Conservation (phyloP, 2,888 invertebrate species). For the Thumatha senex region DNA sequence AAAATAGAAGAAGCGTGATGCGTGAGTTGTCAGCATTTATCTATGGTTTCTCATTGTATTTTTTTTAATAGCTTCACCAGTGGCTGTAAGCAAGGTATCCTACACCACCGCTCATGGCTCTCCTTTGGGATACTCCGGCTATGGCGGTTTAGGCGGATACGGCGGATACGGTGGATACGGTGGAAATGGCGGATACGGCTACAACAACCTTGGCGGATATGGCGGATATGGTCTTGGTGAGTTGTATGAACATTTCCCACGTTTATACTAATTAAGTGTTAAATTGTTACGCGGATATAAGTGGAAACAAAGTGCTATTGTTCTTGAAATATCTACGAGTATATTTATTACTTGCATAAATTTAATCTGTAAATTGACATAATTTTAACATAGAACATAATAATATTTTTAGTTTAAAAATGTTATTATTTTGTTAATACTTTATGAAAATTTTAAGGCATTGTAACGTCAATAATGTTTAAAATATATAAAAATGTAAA, state of each 20-base stretch:
- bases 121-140: conserved; percentile 32
- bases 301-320: conserved; percentile 24
- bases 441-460: too few relatives aligned
- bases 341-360: too few relatives aligned
- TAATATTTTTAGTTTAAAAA: too few relatives aligned
- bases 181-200: conserved; percentile 45
- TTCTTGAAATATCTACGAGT: conserved; percentile 16
- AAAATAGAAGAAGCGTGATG: too few relatives aligned
- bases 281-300: conserved; percentile 25
- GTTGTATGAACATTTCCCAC: conserved; percentile 21
- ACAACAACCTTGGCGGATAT: conserved; percentile 38
- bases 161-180: conserved; percentile 45
- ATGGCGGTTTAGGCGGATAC: conserved; percentile 40
- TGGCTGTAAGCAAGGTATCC: conserved; percentile 62
- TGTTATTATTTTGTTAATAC: too few relatives aligned
- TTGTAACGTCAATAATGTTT: too few relatives aligned
- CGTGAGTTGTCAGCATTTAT: too few relatives aligned
- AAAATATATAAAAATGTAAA: too few relatives aligned
- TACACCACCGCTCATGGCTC: conserved; percentile 52
- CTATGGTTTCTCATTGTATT: too few relatives aligned
- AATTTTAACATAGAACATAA: too few relatives aligned
- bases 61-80: conserved; percentile 43
- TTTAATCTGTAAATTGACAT: too few relatives aligned
- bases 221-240: conserved; percentile 47
- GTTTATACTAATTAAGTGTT: conserved; percentile 21